Percentiles rank a stretch among this genome's conserved stretches.
These are phyloP conservation scores for Ovis canadensis DNA, from an alignment of 2,113 vertebrate genomes.

Conservation along the genomic window DNA sequence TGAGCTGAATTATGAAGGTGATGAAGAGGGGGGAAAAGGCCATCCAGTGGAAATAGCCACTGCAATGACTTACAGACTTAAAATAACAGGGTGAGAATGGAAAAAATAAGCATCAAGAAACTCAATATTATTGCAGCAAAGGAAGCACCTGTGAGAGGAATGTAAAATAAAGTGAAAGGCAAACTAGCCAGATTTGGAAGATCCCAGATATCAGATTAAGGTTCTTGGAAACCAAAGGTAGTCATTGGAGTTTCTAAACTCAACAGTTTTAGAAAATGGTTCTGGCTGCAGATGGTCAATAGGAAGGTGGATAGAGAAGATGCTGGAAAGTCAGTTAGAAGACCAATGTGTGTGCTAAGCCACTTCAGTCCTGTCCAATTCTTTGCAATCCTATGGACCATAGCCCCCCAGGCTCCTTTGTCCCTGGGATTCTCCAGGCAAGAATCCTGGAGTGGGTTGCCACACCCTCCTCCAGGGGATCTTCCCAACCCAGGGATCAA, in stretches of 20 bases:
- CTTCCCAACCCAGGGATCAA: background rate
- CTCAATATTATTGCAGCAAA: background rate
- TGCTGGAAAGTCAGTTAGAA: background rate
- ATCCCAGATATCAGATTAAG: background rate
- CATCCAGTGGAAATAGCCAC: background rate
- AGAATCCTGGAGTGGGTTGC: background rate
- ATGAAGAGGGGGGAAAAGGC: background rate
- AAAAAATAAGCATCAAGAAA: background rate
- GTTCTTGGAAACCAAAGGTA: background rate
- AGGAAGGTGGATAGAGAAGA: background rate
- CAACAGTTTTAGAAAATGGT: background rate
- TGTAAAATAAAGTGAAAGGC: background rate
- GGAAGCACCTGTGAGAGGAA: background rate
- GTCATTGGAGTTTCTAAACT: background rate
- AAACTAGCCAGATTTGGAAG: background rate
- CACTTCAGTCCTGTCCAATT: background rate
- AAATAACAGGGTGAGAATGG: background rate
- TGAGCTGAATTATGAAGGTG: constrained; percentile 1
- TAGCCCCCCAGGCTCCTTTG: background rate
- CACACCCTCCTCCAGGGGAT: background rate
- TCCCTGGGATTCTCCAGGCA: background rate
- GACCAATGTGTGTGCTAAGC: background rate
- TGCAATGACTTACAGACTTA: background rate
- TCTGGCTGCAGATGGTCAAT: background rate
- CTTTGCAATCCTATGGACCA: background rate